A percentile compares a stretch with the other conserved stretches of the same genome.
Conservation (phyloP, 2,113 vertebrate genomes). For the Antechinus stuartii region DNA sequence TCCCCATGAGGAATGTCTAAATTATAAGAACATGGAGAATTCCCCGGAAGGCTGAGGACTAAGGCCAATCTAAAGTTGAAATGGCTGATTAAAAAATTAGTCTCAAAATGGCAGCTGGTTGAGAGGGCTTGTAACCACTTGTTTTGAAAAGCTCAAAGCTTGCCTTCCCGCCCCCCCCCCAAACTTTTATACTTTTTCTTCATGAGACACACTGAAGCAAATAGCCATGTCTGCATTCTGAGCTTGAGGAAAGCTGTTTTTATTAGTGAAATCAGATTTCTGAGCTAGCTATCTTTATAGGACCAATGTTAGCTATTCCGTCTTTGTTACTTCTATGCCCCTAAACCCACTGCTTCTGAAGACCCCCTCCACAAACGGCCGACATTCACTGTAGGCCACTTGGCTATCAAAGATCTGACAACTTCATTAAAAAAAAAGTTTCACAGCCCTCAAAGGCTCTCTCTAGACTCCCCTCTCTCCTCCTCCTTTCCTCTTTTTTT, state of each 20-base stretch:
- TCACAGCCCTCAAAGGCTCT: slow-evolving; percentile 58
- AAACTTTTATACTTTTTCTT: slow-evolving; percentile 47
- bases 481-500: background rate
- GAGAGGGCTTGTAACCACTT: slow-evolving; percentile 66
- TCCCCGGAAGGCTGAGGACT: slow-evolving; percentile 61
- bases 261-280: slow-evolving; percentile 58
- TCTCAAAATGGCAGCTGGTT: slow-evolving; percentile 80
- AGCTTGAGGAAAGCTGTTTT: slow-evolving; percentile 57
- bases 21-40: slow-evolving; percentile 57
- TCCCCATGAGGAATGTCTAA: background rate
- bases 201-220: slow-evolving; percentile 53
- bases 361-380: background rate
- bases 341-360: slow-evolving; percentile 39
- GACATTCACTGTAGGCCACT: slow-evolving; percentile 49
- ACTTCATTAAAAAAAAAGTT: slow-evolving; percentile 52
- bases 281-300: slow-evolving; percentile 20
- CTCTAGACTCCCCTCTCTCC: background rate
- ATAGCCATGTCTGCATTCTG: slow-evolving; percentile 44
- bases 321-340: slow-evolving; percentile 49
- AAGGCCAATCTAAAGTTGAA: slow-evolving; percentile 75
- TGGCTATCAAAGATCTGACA: slow-evolving; percentile 36
- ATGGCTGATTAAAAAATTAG: slow-evolving; percentile 79
- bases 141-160: slow-evolving; percentile 60
- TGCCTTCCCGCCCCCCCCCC: slow-evolving; percentile 52
- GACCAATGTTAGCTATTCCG: background rate